Evolutionary conservation across 2,888 invertebrate genomes (phyloP), one percentile per base, ranked within the genome.

Genomic region (Caenorhabditis zanzibari): DNA sequence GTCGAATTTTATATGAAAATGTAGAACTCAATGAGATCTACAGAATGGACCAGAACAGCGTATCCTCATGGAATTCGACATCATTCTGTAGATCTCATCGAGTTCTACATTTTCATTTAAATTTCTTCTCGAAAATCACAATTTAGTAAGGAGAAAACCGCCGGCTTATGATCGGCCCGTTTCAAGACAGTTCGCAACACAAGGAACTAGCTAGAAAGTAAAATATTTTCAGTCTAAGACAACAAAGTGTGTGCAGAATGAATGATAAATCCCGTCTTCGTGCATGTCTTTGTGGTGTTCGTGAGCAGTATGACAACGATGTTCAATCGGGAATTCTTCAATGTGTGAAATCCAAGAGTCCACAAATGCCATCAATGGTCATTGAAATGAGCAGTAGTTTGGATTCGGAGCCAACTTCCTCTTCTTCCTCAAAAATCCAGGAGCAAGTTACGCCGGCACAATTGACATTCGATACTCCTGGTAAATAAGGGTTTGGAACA

Each of bases 281-380:
- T 2, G 80, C 88, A 6, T 91, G 91, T 71, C 71, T 91, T 3
- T 91, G 91, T 63, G 82, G 83, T 19, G 89, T 89, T 1, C 82
- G 90, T 7, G 88, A 89, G 26, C 88, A 86, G 44, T 86, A 91
- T 26, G 89, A 90, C 49, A 83, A 71, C 32, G 87, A 86, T 10
- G 64, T 90, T 35, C 85, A 89, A 71, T 74, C 84, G 4, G 74
- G 73, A 22, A 81, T 90, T 38, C 68, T 90, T 26, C 87, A 89
- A 38, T 90, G 90, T 32, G 85, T 87, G 5, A 81, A 84, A 58
- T 77, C 79, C 19, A 84, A 74, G 41, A 63, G 56, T 28, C 66
- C 76, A 38, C 59, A 69, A 14, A 35, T 73, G 24, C 76, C 71
- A 28, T 64, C 85, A 9, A 81, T 84, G 68, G 83, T 86, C 41